Conservation (phyloP, 2,113 vertebrate genomes). For the Aix galericulata region DNA sequence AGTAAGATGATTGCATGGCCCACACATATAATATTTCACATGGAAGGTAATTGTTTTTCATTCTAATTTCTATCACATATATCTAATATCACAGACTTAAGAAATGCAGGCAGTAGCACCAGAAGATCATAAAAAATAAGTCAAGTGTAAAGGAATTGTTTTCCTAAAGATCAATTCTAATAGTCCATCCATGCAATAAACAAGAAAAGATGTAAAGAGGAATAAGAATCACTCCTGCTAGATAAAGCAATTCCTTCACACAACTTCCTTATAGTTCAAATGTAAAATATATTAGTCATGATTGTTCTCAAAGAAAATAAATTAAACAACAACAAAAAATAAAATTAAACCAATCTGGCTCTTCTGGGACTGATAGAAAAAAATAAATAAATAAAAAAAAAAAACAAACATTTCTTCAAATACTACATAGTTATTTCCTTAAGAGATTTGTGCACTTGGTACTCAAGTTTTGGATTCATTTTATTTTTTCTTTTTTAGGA, state of each 20-base stretch:
- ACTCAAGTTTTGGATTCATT: constrained; percentile 2
- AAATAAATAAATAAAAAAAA: not conserved
- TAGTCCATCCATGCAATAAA: not conserved
- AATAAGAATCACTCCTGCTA: not conserved
- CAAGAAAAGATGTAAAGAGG: not conserved
- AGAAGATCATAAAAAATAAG: not conserved
- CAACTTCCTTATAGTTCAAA: not conserved
- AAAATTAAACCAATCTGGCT: accelerated
- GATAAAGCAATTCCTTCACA: not conserved
- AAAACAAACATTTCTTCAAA: not conserved
- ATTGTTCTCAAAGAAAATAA: not conserved
- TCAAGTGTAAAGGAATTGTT: not conserved
- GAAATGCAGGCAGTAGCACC: not conserved
- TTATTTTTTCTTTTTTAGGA: not conserved
- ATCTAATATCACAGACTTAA: not conserved
- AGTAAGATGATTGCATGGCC: not conserved
- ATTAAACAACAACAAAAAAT: not conserved
- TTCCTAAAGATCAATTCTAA: not conserved
- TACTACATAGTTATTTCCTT: not conserved
- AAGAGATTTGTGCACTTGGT: not conserved
- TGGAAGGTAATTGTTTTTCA: not conserved
- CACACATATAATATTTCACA: not conserved
- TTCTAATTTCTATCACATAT: not conserved
- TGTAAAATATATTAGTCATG: not conserved
- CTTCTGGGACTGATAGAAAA: not conserved